These are phyloP conservation scores for Zaprionus bogoriensis DNA, from an alignment of 2,888 invertebrate species.

Conservation along the genomic window DNA sequence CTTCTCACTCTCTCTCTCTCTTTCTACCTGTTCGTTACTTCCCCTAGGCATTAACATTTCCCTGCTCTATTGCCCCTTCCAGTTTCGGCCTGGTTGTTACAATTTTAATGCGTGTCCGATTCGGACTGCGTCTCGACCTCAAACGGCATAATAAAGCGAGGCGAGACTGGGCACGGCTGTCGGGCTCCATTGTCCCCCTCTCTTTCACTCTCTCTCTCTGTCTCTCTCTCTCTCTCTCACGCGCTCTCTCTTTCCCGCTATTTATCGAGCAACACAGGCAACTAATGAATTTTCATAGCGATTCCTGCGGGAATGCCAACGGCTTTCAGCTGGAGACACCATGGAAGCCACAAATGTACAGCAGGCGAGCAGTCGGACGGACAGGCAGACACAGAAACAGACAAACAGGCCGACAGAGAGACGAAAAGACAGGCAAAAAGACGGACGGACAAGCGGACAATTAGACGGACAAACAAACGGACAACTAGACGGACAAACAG, in stretches of 20 bases:
- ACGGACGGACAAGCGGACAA: constrained; percentile 10
- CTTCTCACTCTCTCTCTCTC: neutral
- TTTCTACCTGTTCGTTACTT: constrained; percentile 28
- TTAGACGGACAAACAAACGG: constrained; percentile 19
- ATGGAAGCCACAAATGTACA: constrained; percentile 57
- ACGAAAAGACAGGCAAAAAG: too few relatives aligned
- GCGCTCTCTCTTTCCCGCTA: neutral
- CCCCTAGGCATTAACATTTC: constrained; percentile 13
- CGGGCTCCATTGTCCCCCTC: neutral
- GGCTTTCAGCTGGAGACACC: constrained; percentile 39
- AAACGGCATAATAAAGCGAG: constrained; percentile 69
- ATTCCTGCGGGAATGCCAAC: constrained; percentile 69
- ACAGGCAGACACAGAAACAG: constrained; percentile 6
- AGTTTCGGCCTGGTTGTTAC: constrained; percentile 46
- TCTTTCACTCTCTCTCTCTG: neutral
- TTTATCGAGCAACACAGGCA: constrained; percentile 51
- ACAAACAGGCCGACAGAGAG: constrained; percentile 17
- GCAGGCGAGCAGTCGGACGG: constrained; percentile 16
- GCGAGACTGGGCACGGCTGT: constrained; percentile 1
- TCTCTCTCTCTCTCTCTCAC: neutral
- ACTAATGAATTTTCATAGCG: constrained; percentile 74
- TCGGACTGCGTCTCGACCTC: constrained; percentile 36
- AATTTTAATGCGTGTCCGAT: constrained; percentile 65
- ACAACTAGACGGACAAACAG: constrained; percentile 17
- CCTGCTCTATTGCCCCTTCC: constrained; percentile 1